These are phyloP conservation scores for Psammodynastes pulverulentus DNA, from an alignment of 2,113 vertebrate species.

Conservation along the genomic window DNA sequence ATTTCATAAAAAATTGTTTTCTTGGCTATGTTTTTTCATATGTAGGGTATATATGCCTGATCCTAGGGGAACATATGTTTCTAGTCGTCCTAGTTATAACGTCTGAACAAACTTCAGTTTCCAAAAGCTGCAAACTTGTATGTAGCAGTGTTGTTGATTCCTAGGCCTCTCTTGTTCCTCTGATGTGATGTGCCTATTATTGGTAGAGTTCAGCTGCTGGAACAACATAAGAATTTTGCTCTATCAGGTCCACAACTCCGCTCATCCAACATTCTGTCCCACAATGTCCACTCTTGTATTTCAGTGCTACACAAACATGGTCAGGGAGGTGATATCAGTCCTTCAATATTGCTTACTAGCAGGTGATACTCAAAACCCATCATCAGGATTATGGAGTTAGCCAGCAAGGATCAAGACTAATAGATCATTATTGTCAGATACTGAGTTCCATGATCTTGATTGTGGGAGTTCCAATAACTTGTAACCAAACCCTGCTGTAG, in stretches of 20 bases:
- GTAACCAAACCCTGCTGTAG: neutral
- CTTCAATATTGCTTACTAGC: no score
- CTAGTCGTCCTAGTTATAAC: neutral
- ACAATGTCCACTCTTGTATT: neutral
- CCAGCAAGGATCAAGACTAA: no score
- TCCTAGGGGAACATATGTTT: neutral
- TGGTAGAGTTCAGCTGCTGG: neutral
- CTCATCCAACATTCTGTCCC: neutral
- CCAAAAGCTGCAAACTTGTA: neutral
- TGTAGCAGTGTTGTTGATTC: neutral
- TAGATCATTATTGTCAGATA: no score
- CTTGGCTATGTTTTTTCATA: neutral
- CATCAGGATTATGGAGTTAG: no score
- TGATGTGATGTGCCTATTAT: neutral
- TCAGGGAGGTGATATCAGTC: neutral
- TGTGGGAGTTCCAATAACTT: neutral
- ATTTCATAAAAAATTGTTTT: neutral
- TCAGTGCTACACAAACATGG: neutral
- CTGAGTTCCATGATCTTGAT: no score
- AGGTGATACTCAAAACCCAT: no score
- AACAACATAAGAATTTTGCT: neutral
- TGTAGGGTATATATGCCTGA: neutral
- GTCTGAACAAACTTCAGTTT: neutral
- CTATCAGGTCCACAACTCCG: neutral
- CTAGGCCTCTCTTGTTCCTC: neutral